A percentile compares a stretch with the other conserved stretches of the same genome.
phyloP scores from a whole-genome alignment of 2,888 invertebrate species.

The Crematogaster levior region DNA sequence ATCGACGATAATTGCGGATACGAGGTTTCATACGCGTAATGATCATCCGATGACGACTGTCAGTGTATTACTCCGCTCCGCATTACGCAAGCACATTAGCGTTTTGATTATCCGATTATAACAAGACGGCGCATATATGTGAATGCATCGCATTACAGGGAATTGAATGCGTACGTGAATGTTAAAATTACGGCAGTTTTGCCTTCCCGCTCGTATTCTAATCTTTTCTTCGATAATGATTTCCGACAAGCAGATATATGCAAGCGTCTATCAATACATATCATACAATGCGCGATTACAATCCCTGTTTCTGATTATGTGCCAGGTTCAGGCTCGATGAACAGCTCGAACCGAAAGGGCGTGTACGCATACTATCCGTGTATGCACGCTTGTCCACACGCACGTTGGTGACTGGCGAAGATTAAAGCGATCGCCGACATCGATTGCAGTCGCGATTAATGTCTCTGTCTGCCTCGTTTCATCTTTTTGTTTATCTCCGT shows the following conservation, averaged over 20 bases:
- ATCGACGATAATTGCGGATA: conserved; percentile 40
- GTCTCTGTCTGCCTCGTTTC: conserved; percentile 49
- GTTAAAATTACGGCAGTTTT: background rate
- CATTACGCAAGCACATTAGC: conserved; percentile 34
- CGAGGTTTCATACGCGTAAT: conserved; percentile 67
- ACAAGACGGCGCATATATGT: background rate
- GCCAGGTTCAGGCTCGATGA: conserved; percentile 57
- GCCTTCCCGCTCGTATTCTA: background rate
- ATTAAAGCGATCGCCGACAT: conserved; percentile 73
- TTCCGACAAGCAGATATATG: background rate
- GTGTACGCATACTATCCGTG: background rate
- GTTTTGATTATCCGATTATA: conserved; percentile 51
- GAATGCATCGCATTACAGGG: background rate
- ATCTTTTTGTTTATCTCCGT: conserved; percentile 55
- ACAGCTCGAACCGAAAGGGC: conserved; percentile 14
- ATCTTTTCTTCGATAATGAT: conserved; percentile 7
- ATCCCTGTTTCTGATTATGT: conserved; percentile 77
- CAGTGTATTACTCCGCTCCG: conserved; percentile 68
- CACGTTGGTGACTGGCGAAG: conserved; percentile 42
- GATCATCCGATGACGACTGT: conserved; percentile 79
- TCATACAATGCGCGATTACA: conserved; percentile 59
- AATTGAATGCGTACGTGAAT: background rate
- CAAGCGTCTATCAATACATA: conserved; percentile 75
- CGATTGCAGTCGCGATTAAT: conserved; percentile 68
- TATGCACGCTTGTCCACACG: background rate